Evolutionary conservation across 2,888 invertebrate species (phyloP), one percentile per base, ranked within the genome.

Genomic region (Drosophila demipolita): DNA sequence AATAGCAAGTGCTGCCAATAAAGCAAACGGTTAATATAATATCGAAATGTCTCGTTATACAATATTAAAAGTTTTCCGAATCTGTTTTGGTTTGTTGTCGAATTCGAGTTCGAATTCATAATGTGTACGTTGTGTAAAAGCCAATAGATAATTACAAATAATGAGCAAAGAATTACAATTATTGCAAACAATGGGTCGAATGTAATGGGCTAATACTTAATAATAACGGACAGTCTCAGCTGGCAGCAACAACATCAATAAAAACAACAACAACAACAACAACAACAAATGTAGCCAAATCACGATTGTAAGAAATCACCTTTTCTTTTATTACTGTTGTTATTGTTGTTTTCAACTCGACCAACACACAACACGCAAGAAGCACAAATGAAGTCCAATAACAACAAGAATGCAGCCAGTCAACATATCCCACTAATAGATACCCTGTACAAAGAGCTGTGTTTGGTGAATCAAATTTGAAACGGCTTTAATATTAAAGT

Each of bases 291-390:
- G 70, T 64, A 50, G 50, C 62, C 67, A 76, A 84, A 80, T 84
- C 82, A 84, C 82, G 85, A 80, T 80, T 82, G 84, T 79, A 75
- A 54, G 80, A 80, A 82, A 82, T 71, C 68, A 77, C 62, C 70
- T 68, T 68, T 60, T 72, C 64, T 66, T 74, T 64, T 66, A 42
- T 26, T 64, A 50, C 63, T 72, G 36, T 63, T 68, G 26, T 54
- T 63, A 42, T 40, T 59, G 45, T 59, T 63, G 42, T 67, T 69
- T 62, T 71, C 62, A 53, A 69, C 66, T 73, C 66, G 69, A 74
- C 29, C 80, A 80, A 70, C 82, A 50, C n/a, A 50, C 50, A 50
- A 23, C 53, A 83, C 75, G 83, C 86, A 83, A 85, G 78, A 85
- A 82, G 73, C 82, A 72, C 73, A 80, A 77, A 77, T 59, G 65